phyloP scores from a whole-genome alignment of 2,113 vertebrate species.

The Oplegnathus fasciatus region DNA sequence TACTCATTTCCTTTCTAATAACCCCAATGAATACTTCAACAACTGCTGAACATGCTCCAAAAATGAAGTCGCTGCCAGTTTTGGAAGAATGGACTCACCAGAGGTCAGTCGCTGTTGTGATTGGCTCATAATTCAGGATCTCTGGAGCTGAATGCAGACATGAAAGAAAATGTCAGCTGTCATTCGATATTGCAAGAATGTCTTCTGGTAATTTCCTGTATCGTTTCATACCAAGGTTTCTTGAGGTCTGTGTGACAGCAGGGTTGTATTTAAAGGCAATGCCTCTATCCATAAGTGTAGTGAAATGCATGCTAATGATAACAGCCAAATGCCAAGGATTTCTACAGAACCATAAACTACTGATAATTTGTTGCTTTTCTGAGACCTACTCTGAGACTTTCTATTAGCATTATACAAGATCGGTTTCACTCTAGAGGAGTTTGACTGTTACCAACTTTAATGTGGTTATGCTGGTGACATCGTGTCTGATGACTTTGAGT shows the following conservation, averaged over 20 bases:
- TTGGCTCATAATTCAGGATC: constrained; percentile 97
- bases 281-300: neutral
- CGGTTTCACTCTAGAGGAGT: neutral
- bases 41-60: neutral
- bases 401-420: neutral
- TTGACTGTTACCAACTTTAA: neutral
- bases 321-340: too few relatives aligned
- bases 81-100: constrained; percentile 86
- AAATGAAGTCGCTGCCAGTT: neutral
- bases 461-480: neutral
- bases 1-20: too few relatives aligned
- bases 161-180: constrained; percentile 1
- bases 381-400: neutral
- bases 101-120: constrained; percentile 97
- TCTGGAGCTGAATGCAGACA: constrained; percentile 90
- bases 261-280: neutral
- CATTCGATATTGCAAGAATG: neutral
- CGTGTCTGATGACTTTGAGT: neutral
- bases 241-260: neutral
- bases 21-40: neutral
- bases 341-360: neutral
- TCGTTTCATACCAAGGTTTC: neutral
- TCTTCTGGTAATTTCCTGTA: neutral
- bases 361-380: too few relatives aligned
- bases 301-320: neutral